Percentiles rank a stretch among this genome's conserved stretches.
phyloP scores from a whole-genome alignment of 2,113 vertebrate species.

The Eubucco bourcierii region DNA sequence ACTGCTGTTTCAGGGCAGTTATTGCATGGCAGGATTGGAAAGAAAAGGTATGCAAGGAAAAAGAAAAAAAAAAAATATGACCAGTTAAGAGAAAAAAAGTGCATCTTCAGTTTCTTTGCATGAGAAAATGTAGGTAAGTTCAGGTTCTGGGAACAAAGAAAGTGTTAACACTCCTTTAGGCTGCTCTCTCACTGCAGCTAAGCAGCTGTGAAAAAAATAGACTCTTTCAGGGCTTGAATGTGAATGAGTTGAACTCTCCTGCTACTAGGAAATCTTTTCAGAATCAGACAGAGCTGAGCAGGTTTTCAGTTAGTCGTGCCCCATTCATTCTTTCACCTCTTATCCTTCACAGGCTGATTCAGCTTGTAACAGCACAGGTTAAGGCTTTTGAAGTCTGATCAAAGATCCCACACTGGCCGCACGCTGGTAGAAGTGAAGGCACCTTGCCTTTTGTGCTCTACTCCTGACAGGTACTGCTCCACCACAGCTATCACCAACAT shows the following conservation, averaged over 20 bases:
- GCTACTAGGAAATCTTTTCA: slow-evolving; percentile 37
- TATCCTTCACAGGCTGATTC: slow-evolving; percentile 28
- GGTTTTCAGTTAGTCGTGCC: slow-evolving; percentile 1
- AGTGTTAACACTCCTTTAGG: slow-evolving; percentile 13
- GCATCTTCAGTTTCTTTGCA: not conserved
- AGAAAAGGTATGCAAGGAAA: not conserved
- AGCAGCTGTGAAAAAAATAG: slow-evolving; percentile 57
- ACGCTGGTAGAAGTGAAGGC: not conserved
- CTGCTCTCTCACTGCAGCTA: not conserved
- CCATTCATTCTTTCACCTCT: slow-evolving; percentile 33
- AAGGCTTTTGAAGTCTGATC: slow-evolving; percentile 47
- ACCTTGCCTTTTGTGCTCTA: not conserved
- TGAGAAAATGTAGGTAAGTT: slow-evolving; percentile 35
- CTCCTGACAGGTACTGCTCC: not conserved
- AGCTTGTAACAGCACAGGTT: not conserved
- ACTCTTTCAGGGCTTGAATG: slow-evolving; percentile 33
- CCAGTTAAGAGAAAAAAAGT: not conserved
- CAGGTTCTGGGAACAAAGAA: slow-evolving; percentile 28
- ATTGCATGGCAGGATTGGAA: not conserved
- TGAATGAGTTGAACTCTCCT: slow-evolving; percentile 26
- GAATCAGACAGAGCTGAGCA: not conserved
- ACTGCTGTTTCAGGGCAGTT: not conserved
- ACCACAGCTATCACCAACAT: not conserved
- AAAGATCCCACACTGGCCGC: slow-evolving; percentile 23
- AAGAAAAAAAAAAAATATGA: not conserved